Evolutionary conservation across 2,113 vertebrate genomes (phyloP).

Genomic region (Chaetura pelagica): DNA sequence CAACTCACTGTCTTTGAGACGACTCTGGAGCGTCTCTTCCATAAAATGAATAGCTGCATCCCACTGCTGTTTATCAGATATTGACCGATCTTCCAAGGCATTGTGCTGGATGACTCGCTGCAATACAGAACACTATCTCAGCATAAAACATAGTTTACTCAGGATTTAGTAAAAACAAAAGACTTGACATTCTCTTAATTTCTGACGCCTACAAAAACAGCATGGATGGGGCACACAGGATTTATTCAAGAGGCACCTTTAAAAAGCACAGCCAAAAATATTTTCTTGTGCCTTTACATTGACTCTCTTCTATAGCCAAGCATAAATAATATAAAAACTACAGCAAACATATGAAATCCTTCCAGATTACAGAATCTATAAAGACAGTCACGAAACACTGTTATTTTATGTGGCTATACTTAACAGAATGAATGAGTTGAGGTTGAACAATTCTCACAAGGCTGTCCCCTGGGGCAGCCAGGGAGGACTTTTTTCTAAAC

Average conservation of each 20-base stretch:
- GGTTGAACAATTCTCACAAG: background rate
- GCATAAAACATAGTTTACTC: background rate
- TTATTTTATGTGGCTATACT: background rate
- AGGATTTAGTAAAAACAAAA: background rate
- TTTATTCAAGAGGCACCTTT: background rate
- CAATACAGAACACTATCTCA: background rate
- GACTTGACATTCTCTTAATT: background rate
- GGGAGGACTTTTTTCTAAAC: background rate
- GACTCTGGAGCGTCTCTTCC: conserved; percentile 94
- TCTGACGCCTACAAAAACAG: background rate
- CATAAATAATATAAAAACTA: background rate
- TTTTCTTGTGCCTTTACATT: background rate
- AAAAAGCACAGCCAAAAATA: background rate
- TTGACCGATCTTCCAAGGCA: conserved; percentile 95
- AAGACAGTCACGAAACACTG: background rate
- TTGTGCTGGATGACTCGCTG: conserved; percentile 99
- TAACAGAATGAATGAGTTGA: background rate
- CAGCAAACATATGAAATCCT: background rate
- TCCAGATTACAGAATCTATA: background rate
- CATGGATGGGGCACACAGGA: background rate
- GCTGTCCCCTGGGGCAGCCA: background rate
- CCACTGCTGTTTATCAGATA: conserved; percentile 98
- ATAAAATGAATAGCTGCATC: conserved; percentile 98
- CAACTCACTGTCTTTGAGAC: conserved; percentile 93
- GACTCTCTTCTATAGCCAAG: background rate